Evolutionary conservation across 92 coral and sea anemone species (phyloP).

Genomic region (Anthopleura xanthogrammica): DNA sequence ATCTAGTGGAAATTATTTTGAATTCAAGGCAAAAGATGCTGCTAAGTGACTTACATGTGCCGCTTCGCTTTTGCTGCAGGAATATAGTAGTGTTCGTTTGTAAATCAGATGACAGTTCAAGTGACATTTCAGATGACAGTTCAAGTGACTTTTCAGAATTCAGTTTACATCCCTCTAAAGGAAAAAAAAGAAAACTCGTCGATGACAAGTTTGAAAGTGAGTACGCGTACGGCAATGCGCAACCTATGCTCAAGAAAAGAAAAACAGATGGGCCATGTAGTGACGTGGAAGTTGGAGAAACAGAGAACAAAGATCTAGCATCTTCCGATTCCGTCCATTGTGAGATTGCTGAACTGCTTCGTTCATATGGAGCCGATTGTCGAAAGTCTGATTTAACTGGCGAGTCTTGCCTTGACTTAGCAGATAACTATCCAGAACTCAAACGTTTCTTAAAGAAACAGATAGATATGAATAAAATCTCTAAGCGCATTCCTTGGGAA

Average conservation of each 20-base stretch:
- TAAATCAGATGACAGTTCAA: neutral
- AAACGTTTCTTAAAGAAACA: constrained; percentile 13
- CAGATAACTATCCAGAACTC: constrained; percentile 16
- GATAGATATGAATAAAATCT: constrained; percentile 4
- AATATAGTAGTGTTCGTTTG: neutral
- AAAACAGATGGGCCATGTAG: neutral
- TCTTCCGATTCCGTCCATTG: constrained; percentile 3
- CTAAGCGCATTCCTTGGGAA: constrained; percentile 27
- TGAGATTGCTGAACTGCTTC: constrained; percentile 15
- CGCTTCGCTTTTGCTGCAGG: constrained; percentile 43
- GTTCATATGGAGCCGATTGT: constrained; percentile 18
- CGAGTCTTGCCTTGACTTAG: constrained; percentile 17
- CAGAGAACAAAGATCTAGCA: neutral
- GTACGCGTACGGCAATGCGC: neutral
- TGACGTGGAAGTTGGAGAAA: neutral
- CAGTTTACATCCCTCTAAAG: neutral
- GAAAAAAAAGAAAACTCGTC: neutral
- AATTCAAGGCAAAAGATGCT: neutral
- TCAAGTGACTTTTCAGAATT: neutral
- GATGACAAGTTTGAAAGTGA: neutral
- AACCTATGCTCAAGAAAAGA: neutral
- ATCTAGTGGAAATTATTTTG: constrained; percentile 2
- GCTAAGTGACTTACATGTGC: neutral
- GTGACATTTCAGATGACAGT: neutral
- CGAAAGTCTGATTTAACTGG: neutral